A percentile compares a stretch with the other conserved stretches of the same genome.
Evolutionary conservation across 1,140 invertebrate species (phyloP).

Genomic region (Neomicropteryx cornuta): DNA sequence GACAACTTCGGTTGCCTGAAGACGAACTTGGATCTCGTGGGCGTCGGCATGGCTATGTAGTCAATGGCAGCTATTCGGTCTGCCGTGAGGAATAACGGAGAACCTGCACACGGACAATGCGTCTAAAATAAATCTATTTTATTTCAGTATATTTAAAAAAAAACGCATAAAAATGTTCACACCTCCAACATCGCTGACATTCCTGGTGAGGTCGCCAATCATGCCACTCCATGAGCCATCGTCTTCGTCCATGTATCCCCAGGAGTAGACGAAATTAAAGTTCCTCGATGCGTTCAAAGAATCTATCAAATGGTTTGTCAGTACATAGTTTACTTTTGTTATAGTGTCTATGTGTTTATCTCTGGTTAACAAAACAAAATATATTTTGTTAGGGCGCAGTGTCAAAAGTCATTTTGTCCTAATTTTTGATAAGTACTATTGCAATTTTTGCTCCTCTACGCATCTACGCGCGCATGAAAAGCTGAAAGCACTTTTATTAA

Average conservation of each 20-base stretch:
- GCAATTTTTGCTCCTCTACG: no score
- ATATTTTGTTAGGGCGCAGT: background rate
- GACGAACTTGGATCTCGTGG: slow-evolving; percentile 48
- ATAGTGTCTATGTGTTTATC: slow-evolving; percentile 48
- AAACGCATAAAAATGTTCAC: no score
- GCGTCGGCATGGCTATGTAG: slow-evolving; percentile 48
- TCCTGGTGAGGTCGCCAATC: slow-evolving; percentile 45
- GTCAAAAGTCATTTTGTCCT: background rate
- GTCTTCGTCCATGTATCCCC: slow-evolving; percentile 42
- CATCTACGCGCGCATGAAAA: no score
- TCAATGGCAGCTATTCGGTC: slow-evolving; percentile 46
- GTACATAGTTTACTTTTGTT: slow-evolving; percentile 50
- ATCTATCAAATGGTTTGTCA: slow-evolving; percentile 40
- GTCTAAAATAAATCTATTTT: background rate
- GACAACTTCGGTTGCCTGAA: slow-evolving; percentile 56
- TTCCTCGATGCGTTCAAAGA: slow-evolving; percentile 45
- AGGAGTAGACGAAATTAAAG: slow-evolving; percentile 37
- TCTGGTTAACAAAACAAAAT: slow-evolving; percentile 20
- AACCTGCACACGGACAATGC: slow-evolving; percentile 27
- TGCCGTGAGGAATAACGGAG: slow-evolving; percentile 45
- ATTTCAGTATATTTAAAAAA: background rate
- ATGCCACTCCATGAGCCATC: slow-evolving; percentile 49
- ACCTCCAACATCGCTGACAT: slow-evolving; percentile 51
- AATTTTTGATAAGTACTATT: background rate
- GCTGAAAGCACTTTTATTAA: slow-evolving; percentile 1